Evolutionary conservation across 2,888 invertebrate species (phyloP), one percentile per base, ranked within the genome.

Genomic region (Caenorhabditis sp.): DNA sequence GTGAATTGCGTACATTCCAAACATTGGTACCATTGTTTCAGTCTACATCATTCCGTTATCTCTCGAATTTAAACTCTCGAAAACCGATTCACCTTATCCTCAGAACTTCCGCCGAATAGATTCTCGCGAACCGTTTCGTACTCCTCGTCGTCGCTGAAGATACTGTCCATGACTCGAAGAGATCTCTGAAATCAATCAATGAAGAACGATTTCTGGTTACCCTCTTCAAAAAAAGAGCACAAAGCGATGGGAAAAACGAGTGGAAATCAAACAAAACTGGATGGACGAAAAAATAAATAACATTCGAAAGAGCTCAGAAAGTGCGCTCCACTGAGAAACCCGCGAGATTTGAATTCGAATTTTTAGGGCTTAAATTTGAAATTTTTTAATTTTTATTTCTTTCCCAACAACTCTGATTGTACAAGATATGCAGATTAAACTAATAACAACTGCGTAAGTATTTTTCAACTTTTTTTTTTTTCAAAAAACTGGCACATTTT

Each of bases 141-240:
- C 2, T 82, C 82, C 22, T 82, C 82, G 26, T 82, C 82, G 24
- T 82, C 82, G 60, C 82, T 82, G 71, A 77, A 82, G n/a, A 82
- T 60, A 15, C 53, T 37, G 15, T 67, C 68, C 80, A 72, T 80
- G 3, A 13, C 40, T 40, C 13, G 5, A 40, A 3, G 40, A 40
- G 50, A 32, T 9, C 20, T 15, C n/a, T 22, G 22, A 37, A 40
- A 40, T 24, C 5, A 65, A 55, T 40, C 18, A 56, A 72, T 44
- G 35, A 50, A 20, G 40, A 65, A 35, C 67, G n/a, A 58, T 20
- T 58, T 58, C 50, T n/a, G n/a, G n/a, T n/a, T n/a, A n/a, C 9
- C 9, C 47, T 20, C 32, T 58, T 53, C 28, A 24, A 22, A 51
- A 37, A 22, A 2, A 22, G 35, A 18, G 44, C 55, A 68, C 28